These are phyloP conservation scores for Alentia gelatinosa DNA, from an alignment of 2,888 invertebrate species.

Conservation along the genomic window DNA sequence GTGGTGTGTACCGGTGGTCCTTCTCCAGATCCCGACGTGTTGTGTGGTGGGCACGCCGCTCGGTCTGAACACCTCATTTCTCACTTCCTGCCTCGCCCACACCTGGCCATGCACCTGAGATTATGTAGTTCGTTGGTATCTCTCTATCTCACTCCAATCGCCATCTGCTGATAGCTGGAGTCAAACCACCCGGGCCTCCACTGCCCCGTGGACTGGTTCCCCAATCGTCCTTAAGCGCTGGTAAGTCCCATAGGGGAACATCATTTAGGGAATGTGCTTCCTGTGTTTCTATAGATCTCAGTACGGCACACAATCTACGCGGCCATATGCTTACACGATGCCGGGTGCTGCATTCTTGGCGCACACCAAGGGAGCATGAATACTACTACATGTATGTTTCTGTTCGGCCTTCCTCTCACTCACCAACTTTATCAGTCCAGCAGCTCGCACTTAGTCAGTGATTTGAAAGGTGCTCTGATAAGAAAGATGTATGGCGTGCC, in stretches of 20 bases:
- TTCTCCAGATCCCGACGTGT: not conserved
- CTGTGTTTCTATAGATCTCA: not conserved
- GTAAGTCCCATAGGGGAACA: not conserved
- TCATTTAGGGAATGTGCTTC: not conserved
- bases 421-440: not conserved
- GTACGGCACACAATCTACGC: not conserved
- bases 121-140: not conserved
- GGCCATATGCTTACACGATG: not conserved
- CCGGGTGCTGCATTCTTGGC: not conserved
- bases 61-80: not conserved
- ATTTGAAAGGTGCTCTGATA: not conserved
- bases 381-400: not conserved
- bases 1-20: not conserved
- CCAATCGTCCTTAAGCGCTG: not conserved
- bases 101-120: not conserved
- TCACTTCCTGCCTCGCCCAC: not conserved
- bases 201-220: not conserved
- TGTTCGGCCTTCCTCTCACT: not conserved
- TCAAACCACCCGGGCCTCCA: not conserved
- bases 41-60: not conserved
- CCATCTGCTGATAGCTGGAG: not conserved
- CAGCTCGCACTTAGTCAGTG: not conserved
- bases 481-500: not conserved
- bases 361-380: not conserved
- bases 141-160: not conserved